Conservation (phyloP, 2,113 vertebrate species). For the Silurus meridionalis region DNA sequence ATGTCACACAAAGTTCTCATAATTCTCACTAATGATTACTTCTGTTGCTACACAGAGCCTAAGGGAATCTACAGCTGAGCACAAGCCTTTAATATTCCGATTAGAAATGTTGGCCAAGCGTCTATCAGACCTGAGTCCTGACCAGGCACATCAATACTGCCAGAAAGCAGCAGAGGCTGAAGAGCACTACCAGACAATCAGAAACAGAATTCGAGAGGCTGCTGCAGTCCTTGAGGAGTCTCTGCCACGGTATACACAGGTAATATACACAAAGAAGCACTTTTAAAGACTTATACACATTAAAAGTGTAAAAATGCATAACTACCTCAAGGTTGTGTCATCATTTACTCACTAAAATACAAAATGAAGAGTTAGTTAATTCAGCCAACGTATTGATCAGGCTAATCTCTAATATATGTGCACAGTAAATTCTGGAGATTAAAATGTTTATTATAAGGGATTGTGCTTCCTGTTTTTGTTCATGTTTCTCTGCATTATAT, state of each 20-base stretch:
- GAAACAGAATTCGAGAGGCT: conserved; percentile 71
- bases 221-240: conserved; percentile 79
- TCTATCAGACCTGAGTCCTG: conserved; percentile 74
- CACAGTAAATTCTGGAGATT: too few relatives aligned
- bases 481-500: too few relatives aligned
- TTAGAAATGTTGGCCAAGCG: conserved; percentile 72
- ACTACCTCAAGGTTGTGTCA: not conserved
- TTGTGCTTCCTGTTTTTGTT: too few relatives aligned
- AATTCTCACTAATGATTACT: not conserved
- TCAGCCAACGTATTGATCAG: too few relatives aligned
- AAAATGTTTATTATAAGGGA: too few relatives aligned
- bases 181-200: conserved; percentile 73
- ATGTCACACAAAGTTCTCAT: not conserved
- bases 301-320: not conserved
- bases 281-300: not conserved
- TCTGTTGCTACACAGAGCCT: conserved; percentile 65
- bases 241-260: conserved; percentile 82
- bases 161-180: conserved; percentile 70
- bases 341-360: not conserved
- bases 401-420: too few relatives aligned
- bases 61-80: conserved; percentile 83
- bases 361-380: not conserved
- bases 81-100: conserved; percentile 79
- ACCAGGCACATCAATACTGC: conserved; percentile 71
- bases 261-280: conserved; percentile 47